Evolutionary conservation across 1,140 invertebrate species (phyloP), one percentile per base, ranked within the genome.

Genomic region (Saccostrea echinata): DNA sequence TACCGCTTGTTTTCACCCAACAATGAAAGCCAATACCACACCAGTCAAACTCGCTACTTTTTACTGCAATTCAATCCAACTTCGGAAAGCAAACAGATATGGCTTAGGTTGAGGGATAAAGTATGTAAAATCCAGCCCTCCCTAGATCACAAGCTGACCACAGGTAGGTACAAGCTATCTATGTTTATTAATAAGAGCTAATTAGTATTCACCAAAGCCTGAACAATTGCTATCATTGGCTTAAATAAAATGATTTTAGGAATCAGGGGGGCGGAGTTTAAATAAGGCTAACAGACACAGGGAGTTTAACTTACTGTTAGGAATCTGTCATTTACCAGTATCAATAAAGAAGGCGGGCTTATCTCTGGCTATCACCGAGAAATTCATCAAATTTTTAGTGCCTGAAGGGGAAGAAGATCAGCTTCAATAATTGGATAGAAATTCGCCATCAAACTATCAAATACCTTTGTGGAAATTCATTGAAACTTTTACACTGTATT

Each of bases 61-160:
- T 88, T 88, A 88, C 87, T 88, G 87, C 84, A 88, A 88, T 88
- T 88, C 84, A 83, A 88, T 88, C 87, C 87, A 30, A 84, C 83
- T 88, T 51, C 43, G 30, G 81, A 83, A 83, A n/a, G 43, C 81
- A 83, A 76, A 83, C 51, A 83, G 81, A 83, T 83, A 83, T 83
- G 68, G 68, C 12, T 43, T 27, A 51, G 81, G 16, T 21, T 24
- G 18, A 51, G 81, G 51, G 33, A 83, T 83, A 83, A 83, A 83
- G 84, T 85, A 85, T 64, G 80, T 76, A 76, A 64, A 80, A 84
- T n/a, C 57, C 87, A 88, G 57, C 87, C 87, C 87, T 85, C 87
- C 51, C 84, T 82, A 35, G n/a, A 27, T 52, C n/a, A 21, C 35
- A 71, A 76, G 64, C 33, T 71, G 84, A 71, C 64, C 84, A 52